These are phyloP conservation scores for Nephrotoma flavescens DNA, from an alignment of 2,888 invertebrate species.

Conservation along the genomic window DNA sequence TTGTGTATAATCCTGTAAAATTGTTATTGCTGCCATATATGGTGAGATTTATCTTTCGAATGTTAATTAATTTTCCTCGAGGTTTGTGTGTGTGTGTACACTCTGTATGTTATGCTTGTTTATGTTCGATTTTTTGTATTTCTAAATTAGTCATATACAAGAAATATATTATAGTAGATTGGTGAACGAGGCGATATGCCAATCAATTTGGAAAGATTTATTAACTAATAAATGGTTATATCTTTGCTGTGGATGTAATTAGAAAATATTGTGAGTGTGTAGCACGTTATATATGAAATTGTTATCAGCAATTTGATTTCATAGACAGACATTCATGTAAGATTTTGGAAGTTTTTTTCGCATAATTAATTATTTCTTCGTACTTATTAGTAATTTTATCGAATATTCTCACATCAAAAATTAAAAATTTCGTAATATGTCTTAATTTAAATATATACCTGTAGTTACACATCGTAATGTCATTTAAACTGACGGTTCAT, in stretches of 20 bases:
- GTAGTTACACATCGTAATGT: too few species aligned
- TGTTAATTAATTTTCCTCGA: neutral
- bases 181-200: neutral
- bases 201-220: neutral
- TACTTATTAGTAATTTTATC: too few species aligned
- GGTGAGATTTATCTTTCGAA: neutral
- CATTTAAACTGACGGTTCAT: too few species aligned
- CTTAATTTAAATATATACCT: too few species aligned
- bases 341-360: neutral
- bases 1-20: neutral
- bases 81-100: neutral
- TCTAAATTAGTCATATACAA: neutral
- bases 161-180: neutral
- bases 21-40: neutral
- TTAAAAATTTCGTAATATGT: too few species aligned
- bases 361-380: neutral
- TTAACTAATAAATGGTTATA: neutral
- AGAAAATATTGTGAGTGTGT: neutral
- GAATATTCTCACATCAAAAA: too few species aligned
- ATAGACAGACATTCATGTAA: neutral
- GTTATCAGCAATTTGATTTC: neutral
- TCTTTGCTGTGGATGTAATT: neutral
- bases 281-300: neutral
- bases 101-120: neutral
- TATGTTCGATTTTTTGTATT: neutral